These are phyloP conservation scores for Lottia scabra DNA, from an alignment of 2,888 invertebrate species.

Conservation along the genomic window DNA sequence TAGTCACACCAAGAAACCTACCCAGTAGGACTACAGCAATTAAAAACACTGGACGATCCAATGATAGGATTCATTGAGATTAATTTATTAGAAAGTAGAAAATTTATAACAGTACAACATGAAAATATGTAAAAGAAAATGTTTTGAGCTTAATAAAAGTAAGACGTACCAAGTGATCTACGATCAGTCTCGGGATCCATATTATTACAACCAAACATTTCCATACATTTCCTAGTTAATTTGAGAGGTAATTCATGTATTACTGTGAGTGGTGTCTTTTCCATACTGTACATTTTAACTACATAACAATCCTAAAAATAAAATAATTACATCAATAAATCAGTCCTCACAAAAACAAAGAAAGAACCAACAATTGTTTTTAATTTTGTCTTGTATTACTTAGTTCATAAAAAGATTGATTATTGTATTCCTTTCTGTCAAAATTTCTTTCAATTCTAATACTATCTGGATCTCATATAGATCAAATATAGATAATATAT, in stretches of 20 bases:
- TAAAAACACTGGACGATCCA: too few relatives aligned
- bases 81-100: too few relatives aligned
- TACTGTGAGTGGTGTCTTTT: slow-evolving; percentile 72
- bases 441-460: background rate
- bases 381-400: too few relatives aligned
- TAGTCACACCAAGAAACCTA: too few relatives aligned
- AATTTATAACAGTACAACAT: too few relatives aligned
- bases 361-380: too few relatives aligned
- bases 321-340: background rate
- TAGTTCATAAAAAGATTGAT: too few relatives aligned
- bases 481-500: background rate
- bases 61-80: too few relatives aligned
- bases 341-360: background rate
- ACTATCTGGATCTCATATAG: background rate
- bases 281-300: slow-evolving; percentile 79
- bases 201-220: slow-evolving; percentile 79
- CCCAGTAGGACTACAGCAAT: too few relatives aligned
- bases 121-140: too few relatives aligned
- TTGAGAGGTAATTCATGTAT: slow-evolving; percentile 80
- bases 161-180: slow-evolving; percentile 40
- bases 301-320: slow-evolving; percentile 80
- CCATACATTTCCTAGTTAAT: slow-evolving; percentile 83
- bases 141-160: background rate
- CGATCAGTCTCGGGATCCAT: slow-evolving; percentile 78
- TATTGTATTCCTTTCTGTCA: background rate